phyloP scores from a whole-genome alignment of 2,113 vertebrate species.

The Cyanoliseus patagonus region DNA sequence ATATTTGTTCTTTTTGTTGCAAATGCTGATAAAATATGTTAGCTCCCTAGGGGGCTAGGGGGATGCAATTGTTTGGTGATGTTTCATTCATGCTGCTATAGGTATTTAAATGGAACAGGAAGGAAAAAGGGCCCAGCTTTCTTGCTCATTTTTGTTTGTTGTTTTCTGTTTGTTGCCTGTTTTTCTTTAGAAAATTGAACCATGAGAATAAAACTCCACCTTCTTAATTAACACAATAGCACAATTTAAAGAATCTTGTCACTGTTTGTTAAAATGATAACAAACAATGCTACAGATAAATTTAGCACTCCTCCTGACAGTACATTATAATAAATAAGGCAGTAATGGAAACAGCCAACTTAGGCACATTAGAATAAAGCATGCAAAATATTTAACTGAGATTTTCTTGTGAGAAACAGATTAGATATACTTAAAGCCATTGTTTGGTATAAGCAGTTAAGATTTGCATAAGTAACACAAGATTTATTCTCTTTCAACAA shows the following conservation, averaged over 20 bases:
- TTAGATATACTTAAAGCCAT: not conserved
- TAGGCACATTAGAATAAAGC: not conserved
- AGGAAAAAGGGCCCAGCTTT: not conserved
- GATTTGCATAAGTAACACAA: not conserved
- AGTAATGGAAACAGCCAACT: not conserved
- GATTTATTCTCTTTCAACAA: not conserved
- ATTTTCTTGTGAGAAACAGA: not conserved
- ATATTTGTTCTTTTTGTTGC: not conserved
- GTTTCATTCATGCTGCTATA: slow-evolving; percentile 46
- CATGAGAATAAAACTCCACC: slow-evolving; percentile 1
- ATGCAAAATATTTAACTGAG: not conserved
- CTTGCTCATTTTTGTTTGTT: not conserved
- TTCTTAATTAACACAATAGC: not conserved
- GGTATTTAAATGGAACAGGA: not conserved
- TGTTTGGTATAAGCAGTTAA: not conserved
- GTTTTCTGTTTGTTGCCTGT: not conserved
- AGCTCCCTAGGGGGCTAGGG: not conserved
- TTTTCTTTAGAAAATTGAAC: not conserved
- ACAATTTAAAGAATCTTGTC: not conserved
- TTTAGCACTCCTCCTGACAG: not conserved
- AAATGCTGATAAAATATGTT: slow-evolving; percentile 23
- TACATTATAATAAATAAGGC: not conserved
- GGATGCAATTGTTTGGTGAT: slow-evolving; percentile 43
- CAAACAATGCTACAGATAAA: not conserved
- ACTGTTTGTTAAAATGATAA: not conserved